Evolutionary conservation across 2,113 vertebrate species (phyloP).

Genomic region (Hydropotes inermis): DNA sequence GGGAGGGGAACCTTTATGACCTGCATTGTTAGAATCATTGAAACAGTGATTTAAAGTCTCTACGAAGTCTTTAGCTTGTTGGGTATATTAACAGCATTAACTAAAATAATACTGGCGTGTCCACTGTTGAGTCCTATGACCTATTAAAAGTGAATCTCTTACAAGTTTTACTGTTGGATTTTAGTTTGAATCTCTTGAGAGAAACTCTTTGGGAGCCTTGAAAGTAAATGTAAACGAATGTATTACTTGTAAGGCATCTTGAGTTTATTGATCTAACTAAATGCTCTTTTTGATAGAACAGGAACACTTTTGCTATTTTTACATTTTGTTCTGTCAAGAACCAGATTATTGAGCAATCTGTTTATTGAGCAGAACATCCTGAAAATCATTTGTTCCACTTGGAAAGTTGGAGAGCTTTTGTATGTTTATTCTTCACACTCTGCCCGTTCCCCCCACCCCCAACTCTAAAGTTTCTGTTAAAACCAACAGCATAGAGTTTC

Average conservation of each 20-base stretch:
- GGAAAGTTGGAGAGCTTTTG: conserved; percentile 27
- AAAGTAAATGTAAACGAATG: not conserved
- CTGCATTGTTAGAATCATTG: not conserved
- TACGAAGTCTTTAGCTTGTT: not conserved
- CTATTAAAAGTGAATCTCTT: not conserved
- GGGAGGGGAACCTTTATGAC: not conserved
- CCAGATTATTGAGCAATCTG: conserved; percentile 10
- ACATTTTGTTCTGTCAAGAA: conserved; percentile 18
- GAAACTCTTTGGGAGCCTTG: not conserved
- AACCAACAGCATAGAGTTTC: not conserved
- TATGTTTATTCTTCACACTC: not conserved
- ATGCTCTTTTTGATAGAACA: conserved; percentile 11
- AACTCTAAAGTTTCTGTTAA: conserved; percentile 18
- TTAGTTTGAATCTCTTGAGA: conserved; percentile 25
- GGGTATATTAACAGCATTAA: not conserved
- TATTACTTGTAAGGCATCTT: not conserved
- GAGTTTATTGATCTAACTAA: not conserved
- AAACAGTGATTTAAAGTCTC: not conserved
- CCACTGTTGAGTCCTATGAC: not conserved
- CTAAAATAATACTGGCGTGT: conserved; percentile 10
- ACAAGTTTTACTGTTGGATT: not conserved
- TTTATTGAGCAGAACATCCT: conserved; percentile 43
- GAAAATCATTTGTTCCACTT: conserved; percentile 46
- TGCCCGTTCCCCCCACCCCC: not conserved
- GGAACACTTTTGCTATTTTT: not conserved